Evolutionary conservation across 1,140 invertebrate genomes (phyloP).

Genomic region (Macrobrachium nipponense): DNA sequence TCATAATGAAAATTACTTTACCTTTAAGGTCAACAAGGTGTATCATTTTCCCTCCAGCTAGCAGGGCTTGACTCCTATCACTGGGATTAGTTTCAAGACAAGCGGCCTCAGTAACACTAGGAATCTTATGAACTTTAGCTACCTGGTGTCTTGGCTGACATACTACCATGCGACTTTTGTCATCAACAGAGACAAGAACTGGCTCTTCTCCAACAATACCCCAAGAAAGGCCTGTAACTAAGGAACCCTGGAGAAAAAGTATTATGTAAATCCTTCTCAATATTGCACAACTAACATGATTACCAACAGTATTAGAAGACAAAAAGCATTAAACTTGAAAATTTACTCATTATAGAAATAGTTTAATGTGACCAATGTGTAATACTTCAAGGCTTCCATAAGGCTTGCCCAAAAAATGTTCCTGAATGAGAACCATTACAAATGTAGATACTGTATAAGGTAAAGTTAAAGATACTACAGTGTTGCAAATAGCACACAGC

Average conservation of each 20-base stretch:
- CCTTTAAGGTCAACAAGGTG: slow-evolving; percentile 42
- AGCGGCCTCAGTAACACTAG: neutral
- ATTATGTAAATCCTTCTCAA: neutral
- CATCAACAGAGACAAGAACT: slow-evolving; percentile 47
- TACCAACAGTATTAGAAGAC: too few species aligned
- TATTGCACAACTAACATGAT: too few species aligned
- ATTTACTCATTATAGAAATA: too few species aligned
- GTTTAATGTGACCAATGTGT: too few species aligned
- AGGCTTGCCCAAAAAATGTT: too few species aligned
- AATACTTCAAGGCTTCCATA: too few species aligned
- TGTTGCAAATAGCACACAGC: too few species aligned
- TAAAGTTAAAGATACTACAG: too few species aligned
- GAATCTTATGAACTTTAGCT: slow-evolving; percentile 8
- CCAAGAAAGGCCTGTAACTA: slow-evolving; percentile 43
- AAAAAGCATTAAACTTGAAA: too few species aligned
- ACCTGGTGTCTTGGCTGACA: slow-evolving; percentile 42
- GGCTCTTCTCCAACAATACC: slow-evolving; percentile 40
- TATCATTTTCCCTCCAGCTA: slow-evolving; percentile 38
- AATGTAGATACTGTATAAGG: too few species aligned
- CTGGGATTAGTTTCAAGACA: slow-evolving; percentile 37
- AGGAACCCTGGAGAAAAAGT: neutral
- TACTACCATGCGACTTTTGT: slow-evolving; percentile 34
- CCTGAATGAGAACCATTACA: too few species aligned
- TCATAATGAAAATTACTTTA: neutral
- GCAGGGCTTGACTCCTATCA: slow-evolving; percentile 29